Evolutionary conservation across 2,888 invertebrate species (phyloP).

Genomic region (Drosophila mercatorum): DNA sequence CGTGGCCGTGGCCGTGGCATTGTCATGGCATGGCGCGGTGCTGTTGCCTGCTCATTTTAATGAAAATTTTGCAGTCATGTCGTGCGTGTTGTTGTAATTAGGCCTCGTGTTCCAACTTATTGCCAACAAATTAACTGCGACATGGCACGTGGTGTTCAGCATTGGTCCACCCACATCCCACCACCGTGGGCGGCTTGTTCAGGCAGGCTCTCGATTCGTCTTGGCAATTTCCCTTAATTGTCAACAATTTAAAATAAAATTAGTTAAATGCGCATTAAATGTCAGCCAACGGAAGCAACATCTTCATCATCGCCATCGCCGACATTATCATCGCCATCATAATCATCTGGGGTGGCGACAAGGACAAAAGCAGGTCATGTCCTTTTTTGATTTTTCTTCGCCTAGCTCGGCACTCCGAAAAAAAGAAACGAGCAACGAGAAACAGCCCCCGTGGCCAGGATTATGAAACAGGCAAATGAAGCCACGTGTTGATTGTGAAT

Average conservation of each 20-base stretch:
- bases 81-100: constrained; percentile 80
- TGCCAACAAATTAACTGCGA: constrained; percentile 83
- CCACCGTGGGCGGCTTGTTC: constrained; percentile 4
- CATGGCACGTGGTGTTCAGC: constrained; percentile 78
- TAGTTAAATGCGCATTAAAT: constrained; percentile 79
- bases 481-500: constrained; percentile 42
- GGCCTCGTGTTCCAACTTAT: constrained; percentile 80
- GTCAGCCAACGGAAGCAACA: constrained; percentile 75
- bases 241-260: constrained; percentile 82
- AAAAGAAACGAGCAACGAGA: neutral
- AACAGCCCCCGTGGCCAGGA: neutral
- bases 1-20: constrained; percentile 15
- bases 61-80: constrained; percentile 81
- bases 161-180: neutral
- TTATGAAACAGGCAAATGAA: constrained; percentile 10
- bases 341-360: constrained; percentile 13
- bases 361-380: constrained; percentile 38
- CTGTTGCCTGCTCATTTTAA: constrained; percentile 67
- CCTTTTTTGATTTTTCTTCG: constrained; percentile 24
- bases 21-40: constrained; percentile 16
- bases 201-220: constrained; percentile 61
- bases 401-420: neutral
- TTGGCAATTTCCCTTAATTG: constrained; percentile 81
- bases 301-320: constrained; percentile 52
- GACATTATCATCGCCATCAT: constrained; percentile 17